A percentile compares a stretch with the other conserved stretches of the same genome.
These are phyloP conservation scores for Meles meles DNA, from an alignment of 2,113 vertebrate genomes.

Conservation along the genomic window DNA sequence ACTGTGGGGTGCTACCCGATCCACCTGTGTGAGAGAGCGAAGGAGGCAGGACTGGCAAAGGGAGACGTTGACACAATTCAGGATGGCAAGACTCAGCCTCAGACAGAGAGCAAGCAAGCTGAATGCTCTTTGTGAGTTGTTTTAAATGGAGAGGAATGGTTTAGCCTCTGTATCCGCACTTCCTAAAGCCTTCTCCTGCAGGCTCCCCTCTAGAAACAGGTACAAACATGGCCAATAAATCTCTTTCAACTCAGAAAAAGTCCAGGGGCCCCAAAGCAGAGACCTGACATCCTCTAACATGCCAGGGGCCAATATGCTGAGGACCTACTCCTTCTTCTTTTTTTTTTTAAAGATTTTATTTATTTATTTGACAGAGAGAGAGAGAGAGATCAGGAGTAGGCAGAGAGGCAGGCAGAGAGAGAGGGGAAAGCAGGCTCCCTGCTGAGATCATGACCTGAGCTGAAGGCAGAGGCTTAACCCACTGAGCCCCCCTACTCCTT, in stretches of 20 bases:
- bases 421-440: no score
- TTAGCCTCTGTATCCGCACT: neutral
- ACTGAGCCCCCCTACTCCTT: no score
- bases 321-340: neutral
- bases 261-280: neutral
- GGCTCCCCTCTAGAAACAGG: no score
- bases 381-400: no score
- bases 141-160: neutral
- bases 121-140: neutral
- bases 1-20: neutral
- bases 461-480: no score
- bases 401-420: no score
- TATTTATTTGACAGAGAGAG: no score
- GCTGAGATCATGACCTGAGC: no score
- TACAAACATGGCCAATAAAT: neutral
- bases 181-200: no score
- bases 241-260: neutral
- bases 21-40: neutral
- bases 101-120: neutral
- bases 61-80: neutral
- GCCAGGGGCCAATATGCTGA: neutral
- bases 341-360: no score
- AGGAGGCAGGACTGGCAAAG: neutral
- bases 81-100: neutral
- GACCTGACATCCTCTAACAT: no score